phyloP scores from a whole-genome alignment of 2,113 vertebrate genomes.

The Platycercus adscitus region DNA sequence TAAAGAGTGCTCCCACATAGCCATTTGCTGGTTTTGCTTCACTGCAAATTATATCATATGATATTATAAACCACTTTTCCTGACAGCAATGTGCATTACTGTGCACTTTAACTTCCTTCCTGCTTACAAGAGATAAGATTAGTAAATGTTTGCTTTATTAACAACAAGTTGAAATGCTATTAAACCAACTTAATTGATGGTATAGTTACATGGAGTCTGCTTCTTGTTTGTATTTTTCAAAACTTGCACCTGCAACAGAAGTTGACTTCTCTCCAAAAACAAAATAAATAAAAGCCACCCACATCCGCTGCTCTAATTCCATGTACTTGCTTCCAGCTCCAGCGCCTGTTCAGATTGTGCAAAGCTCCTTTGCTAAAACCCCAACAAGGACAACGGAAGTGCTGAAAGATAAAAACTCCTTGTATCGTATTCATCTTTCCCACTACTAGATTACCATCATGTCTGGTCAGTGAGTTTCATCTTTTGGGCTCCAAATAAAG shows the following conservation, averaged over 20 bases:
- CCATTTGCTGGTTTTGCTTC: slow-evolving; percentile 61
- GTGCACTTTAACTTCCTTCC: slow-evolving; percentile 64
- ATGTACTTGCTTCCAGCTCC: slow-evolving; percentile 62
- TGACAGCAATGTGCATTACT: slow-evolving; percentile 59
- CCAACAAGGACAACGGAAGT: slow-evolving; percentile 56
- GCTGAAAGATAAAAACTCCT: slow-evolving; percentile 63
- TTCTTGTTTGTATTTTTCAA: slow-evolving; percentile 56
- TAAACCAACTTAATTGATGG: slow-evolving; percentile 64
- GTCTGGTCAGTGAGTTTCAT: slow-evolving; percentile 74
- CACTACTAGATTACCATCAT: slow-evolving; percentile 80
- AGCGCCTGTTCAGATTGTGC: slow-evolving; percentile 62
- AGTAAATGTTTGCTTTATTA: slow-evolving; percentile 73
- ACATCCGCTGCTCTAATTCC: slow-evolving; percentile 31
- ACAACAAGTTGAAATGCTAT: slow-evolving; percentile 69
- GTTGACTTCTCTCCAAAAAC: slow-evolving; percentile 55
- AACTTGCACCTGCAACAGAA: slow-evolving; percentile 47
- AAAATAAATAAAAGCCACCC: slow-evolving; percentile 37
- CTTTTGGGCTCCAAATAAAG: slow-evolving; percentile 53
- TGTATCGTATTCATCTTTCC: slow-evolving; percentile 74
- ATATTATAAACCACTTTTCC: slow-evolving; percentile 67
- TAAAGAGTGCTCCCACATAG: slow-evolving; percentile 51
- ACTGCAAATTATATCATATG: slow-evolving; percentile 62
- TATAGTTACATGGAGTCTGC: slow-evolving; percentile 12
- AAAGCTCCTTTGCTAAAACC: slow-evolving; percentile 68
- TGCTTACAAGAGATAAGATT: slow-evolving; percentile 71